Evolutionary conservation across 1,140 invertebrate species (phyloP).

Genomic region (Glomeris maerens): DNA sequence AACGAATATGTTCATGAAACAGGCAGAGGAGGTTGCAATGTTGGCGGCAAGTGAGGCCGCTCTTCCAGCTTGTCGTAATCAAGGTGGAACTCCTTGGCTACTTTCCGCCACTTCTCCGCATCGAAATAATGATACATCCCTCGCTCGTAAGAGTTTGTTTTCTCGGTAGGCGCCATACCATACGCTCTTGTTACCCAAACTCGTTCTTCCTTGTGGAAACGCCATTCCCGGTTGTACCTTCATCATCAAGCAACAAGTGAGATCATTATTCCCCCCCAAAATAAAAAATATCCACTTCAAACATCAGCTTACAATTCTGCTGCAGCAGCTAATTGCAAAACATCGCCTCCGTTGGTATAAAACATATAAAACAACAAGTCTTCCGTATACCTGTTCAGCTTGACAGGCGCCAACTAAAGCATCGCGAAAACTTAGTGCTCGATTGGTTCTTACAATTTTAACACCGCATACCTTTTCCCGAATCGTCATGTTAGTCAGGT

Average conservation of each 20-base stretch:
- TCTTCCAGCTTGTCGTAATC: constrained; percentile 95
- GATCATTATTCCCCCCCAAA: constrained; percentile 2
- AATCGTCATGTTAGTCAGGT: constrained; percentile 72
- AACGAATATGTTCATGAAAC: background rate
- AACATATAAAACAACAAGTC: constrained; percentile 98
- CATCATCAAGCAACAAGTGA: constrained; percentile 13
- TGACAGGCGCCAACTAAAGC: constrained; percentile 72
- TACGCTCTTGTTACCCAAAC: constrained; percentile 97
- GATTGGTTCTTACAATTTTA: background rate
- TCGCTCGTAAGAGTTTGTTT: constrained; percentile 86
- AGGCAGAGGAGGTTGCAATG: background rate
- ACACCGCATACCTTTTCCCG: constrained; percentile 27
- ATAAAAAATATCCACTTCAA: constrained; percentile 8
- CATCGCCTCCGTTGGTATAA: constrained; percentile 96
- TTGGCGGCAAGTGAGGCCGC: constrained; percentile 38
- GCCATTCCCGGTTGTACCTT: constrained; percentile 91
- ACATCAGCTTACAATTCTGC: constrained; percentile 76
- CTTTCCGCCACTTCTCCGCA: constrained; percentile 89
- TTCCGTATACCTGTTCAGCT: constrained; percentile 93
- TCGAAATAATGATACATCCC: constrained; percentile 99
- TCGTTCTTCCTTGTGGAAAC: constrained; percentile 97
- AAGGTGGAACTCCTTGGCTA: constrained; percentile 86
- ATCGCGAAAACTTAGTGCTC: constrained; percentile 4
- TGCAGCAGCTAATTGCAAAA: constrained; percentile 89
- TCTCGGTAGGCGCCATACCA: constrained; percentile 78